A percentile compares a stretch with the other conserved stretches of the same genome.
These are phyloP conservation scores for Donacobius atricapilla DNA, from an alignment of 2,113 vertebrate genomes.

Conservation along the genomic window DNA sequence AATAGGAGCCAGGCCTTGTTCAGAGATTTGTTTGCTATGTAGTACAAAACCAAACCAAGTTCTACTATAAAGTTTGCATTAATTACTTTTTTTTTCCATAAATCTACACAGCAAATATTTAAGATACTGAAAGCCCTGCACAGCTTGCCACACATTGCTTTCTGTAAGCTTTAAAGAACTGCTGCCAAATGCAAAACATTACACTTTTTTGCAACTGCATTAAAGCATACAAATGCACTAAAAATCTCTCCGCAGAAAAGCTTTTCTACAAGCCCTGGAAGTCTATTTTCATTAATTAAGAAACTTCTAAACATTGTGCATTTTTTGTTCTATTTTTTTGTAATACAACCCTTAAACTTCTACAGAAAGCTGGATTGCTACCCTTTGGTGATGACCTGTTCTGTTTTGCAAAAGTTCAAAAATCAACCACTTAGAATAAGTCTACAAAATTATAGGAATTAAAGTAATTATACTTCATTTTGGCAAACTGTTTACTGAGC, in stretches of 20 bases:
- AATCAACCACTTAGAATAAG: not conserved
- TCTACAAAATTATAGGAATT: slow-evolving; percentile 50
- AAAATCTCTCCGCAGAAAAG: not conserved
- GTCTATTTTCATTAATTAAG: not conserved
- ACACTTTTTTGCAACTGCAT: not conserved
- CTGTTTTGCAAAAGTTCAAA: slow-evolving; percentile 16
- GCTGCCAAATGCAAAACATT: not conserved
- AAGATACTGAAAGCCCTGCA: not conserved
- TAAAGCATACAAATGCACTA: not conserved
- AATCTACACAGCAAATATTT: not conserved
- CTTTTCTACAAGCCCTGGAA: not conserved
- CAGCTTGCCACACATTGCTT: not conserved
- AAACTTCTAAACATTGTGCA: not conserved
- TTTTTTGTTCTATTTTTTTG: not conserved
- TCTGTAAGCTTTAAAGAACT: not conserved
- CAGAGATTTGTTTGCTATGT: not conserved
- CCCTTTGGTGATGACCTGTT: not conserved
- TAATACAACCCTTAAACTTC: not conserved
- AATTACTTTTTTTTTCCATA: not conserved
- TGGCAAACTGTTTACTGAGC: not conserved
- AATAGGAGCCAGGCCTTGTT: not conserved
- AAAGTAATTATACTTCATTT: slow-evolving; percentile 38
- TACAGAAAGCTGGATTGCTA: not conserved
- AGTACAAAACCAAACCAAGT: not conserved
- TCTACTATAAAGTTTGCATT: not conserved